These are phyloP conservation scores for Rhopalosiphum maidis DNA, from an alignment of 1,140 invertebrate genomes.

Conservation along the genomic window DNA sequence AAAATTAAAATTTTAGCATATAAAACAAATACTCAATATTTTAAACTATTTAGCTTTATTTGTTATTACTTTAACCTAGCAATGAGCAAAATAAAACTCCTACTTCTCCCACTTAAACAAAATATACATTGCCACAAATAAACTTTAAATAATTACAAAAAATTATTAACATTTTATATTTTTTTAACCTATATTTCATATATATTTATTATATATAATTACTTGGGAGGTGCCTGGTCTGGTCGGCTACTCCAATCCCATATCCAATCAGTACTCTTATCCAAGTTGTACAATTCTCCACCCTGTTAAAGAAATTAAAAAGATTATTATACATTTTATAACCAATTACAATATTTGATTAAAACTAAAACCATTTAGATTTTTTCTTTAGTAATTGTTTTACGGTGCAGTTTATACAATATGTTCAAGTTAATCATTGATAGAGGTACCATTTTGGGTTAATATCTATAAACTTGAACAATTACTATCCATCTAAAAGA, in stretches of 20 bases:
- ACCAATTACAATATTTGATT: background rate
- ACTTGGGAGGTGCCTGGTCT: slow-evolving; percentile 86
- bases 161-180: background rate
- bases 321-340: background rate
- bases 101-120: background rate
- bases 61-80: too few species aligned
- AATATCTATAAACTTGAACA: background rate
- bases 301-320: slow-evolving; percentile 67
- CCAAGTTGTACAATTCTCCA: slow-evolving; percentile 69
- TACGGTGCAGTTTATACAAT: background rate
- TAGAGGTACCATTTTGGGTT: background rate
- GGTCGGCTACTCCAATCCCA: slow-evolving; percentile 91
- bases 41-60: too few species aligned
- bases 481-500: background rate
- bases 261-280: slow-evolving; percentile 80
- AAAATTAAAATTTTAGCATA: too few species aligned
- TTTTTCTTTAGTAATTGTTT: background rate
- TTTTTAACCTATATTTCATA: background rate
- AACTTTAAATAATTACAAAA: background rate
- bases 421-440: background rate
- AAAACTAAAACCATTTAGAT: background rate
- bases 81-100: background rate
- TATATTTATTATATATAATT: slow-evolving; percentile 60
- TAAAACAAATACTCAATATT: too few species aligned
- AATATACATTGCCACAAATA: background rate